phyloP scores from a whole-genome alignment of 2,888 invertebrate genomes.

The Ceratothoa steindachneri region DNA sequence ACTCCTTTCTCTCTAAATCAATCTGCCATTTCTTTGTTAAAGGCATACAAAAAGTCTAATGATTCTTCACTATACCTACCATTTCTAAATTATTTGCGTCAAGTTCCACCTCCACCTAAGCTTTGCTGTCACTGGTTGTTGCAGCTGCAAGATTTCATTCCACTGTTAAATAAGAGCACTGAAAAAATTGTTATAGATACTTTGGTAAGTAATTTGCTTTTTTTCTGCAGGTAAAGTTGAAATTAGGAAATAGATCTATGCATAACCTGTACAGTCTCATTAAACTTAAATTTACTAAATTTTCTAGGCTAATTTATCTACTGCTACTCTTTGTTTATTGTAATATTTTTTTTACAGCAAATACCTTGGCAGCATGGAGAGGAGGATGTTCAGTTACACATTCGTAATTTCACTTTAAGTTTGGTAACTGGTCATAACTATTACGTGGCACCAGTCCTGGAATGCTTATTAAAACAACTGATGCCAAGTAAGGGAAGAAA shows the following conservation, averaged over 20 bases:
- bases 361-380: slow-evolving; percentile 8
- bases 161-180: not conserved
- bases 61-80: not conserved
- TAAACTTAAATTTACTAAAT: no score
- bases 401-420: slow-evolving; percentile 19
- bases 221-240: no score
- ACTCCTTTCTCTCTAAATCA: no score
- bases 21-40: not conserved
- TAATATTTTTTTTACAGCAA: no score
- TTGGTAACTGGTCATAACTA: slow-evolving; percentile 31
- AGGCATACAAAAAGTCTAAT: not conserved
- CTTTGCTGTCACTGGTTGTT: not conserved
- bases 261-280: no score
- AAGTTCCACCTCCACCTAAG: not conserved
- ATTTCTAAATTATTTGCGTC: not conserved
- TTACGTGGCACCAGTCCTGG: slow-evolving; percentile 22
- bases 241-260: no score
- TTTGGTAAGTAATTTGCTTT: slow-evolving; percentile 2
- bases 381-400: not conserved
- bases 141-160: not conserved
- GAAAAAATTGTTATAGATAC: not conserved
- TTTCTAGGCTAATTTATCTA: no score
- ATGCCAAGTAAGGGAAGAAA: slow-evolving; percentile 20
- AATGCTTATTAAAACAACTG: slow-evolving; percentile 21
- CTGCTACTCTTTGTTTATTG: no score